Percentiles rank a stretch among this genome's conserved stretches.
These are phyloP conservation scores for Cepaea hortensis DNA, from an alignment of 2,888 invertebrate species.

Conservation along the genomic window DNA sequence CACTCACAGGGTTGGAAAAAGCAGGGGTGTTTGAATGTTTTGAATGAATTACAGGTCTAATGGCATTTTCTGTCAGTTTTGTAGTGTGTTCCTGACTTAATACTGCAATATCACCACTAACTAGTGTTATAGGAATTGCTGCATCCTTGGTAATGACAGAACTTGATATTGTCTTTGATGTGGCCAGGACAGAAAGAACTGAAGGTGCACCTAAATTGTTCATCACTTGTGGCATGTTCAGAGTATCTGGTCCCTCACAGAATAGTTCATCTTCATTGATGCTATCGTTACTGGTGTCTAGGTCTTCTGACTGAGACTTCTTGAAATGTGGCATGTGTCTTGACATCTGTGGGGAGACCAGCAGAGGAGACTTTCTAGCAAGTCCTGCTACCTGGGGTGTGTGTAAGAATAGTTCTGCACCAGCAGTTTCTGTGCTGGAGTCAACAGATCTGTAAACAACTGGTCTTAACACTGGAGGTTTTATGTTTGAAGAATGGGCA, in stretches of 20 bases:
- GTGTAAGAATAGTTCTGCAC: neutral
- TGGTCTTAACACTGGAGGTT: constrained; percentile 32
- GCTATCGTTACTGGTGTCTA: constrained; percentile 57
- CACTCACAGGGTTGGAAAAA: neutral
- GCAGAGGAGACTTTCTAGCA: neutral
- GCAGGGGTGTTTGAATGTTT: neutral
- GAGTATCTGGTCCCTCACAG: constrained; percentile 48
- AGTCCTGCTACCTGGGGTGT: neutral
- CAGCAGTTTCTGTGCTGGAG: neutral
- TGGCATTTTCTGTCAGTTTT: neutral
- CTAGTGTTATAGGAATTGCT: constrained; percentile 55
- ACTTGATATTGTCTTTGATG: neutral
- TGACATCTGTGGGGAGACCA: constrained; percentile 18
- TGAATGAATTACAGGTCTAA: neutral
- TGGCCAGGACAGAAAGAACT: neutral
- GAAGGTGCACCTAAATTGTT: constrained; percentile 8
- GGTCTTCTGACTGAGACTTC: constrained; percentile 8
- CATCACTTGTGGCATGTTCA: neutral
- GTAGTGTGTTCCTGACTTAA: constrained; percentile 63
- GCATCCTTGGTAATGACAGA: constrained; percentile 25
- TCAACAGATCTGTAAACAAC: constrained; percentile 44
- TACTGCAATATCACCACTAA: constrained; percentile 66
- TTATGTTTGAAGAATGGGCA: neutral
- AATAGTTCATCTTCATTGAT: constrained; percentile 67
- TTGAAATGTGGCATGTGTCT: constrained; percentile 35